Conservation (phyloP, 2,797 vertebrate genomes). For the Hydrocynus forskahlii region DNA sequence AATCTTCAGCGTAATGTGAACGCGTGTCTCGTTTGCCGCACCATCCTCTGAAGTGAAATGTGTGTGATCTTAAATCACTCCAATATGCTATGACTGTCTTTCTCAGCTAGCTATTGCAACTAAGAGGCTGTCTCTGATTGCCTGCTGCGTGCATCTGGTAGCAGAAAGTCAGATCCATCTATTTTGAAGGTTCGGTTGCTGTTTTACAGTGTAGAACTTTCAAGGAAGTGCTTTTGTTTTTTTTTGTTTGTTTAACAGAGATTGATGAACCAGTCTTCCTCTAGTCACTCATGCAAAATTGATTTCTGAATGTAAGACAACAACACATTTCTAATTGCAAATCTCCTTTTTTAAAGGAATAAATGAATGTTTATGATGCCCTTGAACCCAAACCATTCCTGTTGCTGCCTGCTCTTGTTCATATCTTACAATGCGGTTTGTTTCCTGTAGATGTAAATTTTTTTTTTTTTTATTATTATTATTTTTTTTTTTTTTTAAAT, state of each 20-base stretch:
- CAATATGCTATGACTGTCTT: constrained; percentile 12
- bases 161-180: constrained; percentile 10
- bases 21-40: constrained; percentile 17
- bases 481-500: constrained; percentile 13
- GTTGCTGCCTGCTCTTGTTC: constrained; percentile 24
- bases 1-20: neutral
- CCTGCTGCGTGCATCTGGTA: neutral
- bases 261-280: constrained; percentile 56
- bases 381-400: constrained; percentile 2
- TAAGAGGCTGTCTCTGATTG: neutral
- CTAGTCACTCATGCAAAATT: constrained; percentile 34
- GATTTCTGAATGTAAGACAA: constrained; percentile 56
- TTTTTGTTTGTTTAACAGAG: constrained; percentile 15
- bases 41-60: constrained; percentile 48
- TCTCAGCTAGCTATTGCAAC: too few species aligned
- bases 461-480: constrained; percentile 7
- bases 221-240: constrained; percentile 22
- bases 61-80: constrained; percentile 40
- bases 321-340: constrained; percentile 20
- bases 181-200: constrained; percentile 27
- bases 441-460: constrained; percentile 19
- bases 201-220: constrained; percentile 12
- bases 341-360: constrained; percentile 4
- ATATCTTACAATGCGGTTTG: neutral
- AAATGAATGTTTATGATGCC: constrained; percentile 15